Conservation (phyloP, 1,140 invertebrate species). For the Akabosia matsudoensis region DNA sequence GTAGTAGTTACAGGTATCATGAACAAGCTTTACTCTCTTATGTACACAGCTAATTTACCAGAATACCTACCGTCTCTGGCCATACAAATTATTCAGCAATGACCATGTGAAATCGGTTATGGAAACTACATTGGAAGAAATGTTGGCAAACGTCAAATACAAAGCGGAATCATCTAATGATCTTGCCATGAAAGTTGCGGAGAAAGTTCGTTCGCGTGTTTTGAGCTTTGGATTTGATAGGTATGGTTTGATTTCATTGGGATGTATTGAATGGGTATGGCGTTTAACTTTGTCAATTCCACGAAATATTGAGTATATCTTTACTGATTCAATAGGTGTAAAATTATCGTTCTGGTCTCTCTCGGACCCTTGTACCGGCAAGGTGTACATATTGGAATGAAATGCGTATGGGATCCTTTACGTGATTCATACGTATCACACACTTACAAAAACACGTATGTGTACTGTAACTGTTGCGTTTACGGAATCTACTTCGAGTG, state of each 20-base stretch:
- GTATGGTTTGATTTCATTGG: background rate
- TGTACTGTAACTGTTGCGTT: conserved; percentile 25
- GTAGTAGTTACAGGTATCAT: background rate
- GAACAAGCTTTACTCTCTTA: too few relatives aligned
- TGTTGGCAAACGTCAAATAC: conserved; percentile 27
- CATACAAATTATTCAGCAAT: background rate
- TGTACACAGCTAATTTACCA: conserved; percentile 24
- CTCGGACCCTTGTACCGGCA: conserved; percentile 31
- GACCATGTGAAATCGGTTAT: conserved; percentile 19
- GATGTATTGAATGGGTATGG: background rate
- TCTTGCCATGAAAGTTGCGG: conserved; percentile 21
- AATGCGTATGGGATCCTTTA: conserved; percentile 27
- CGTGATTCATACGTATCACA: conserved; percentile 31
- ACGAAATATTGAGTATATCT: background rate
- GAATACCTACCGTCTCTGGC: conserved; percentile 30
- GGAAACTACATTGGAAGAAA: conserved; percentile 29
- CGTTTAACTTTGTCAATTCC: too few relatives aligned
- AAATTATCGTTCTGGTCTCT: conserved; percentile 28
- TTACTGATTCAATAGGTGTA: conserved; percentile 27
- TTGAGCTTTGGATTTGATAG: conserved; percentile 32
- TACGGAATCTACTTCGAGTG: conserved; percentile 36
- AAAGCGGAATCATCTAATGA: background rate
- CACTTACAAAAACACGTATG: conserved; percentile 23
- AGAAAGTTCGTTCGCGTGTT: conserved; percentile 29
- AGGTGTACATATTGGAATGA: conserved; percentile 34